These are phyloP conservation scores for Neodontobutis hainanensis DNA, from an alignment of 2,113 vertebrate species.

Conservation along the genomic window DNA sequence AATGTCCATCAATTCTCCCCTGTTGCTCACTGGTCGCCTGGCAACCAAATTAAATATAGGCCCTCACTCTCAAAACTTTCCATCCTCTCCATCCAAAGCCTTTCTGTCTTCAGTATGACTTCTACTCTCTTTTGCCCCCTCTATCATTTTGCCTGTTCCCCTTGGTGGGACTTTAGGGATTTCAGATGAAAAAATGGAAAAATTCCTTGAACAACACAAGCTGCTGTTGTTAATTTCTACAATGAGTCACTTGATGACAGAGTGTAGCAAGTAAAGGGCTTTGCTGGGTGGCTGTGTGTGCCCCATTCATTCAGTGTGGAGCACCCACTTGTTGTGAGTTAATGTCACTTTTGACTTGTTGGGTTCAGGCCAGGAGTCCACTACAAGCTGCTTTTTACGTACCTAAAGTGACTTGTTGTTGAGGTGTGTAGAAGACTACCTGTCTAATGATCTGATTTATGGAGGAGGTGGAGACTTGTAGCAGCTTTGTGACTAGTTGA, in stretches of 20 bases:
- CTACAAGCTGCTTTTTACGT: slow-evolving; percentile 1
- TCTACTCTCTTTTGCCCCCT: slow-evolving; percentile 22
- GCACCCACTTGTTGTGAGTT: slow-evolving; percentile 38
- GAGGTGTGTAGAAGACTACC: slow-evolving; percentile 16
- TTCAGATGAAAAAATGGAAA: slow-evolving; percentile 82
- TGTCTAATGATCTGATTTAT: slow-evolving; percentile 38
- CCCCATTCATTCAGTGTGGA: slow-evolving; percentile 60
- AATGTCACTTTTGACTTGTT: slow-evolving; percentile 2
- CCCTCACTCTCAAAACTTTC: slow-evolving; percentile 77
- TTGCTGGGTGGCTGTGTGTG: slow-evolving; percentile 49
- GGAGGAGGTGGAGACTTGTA: slow-evolving; percentile 33
- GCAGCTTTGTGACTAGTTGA: slow-evolving; percentile 70
- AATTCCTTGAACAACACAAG: slow-evolving; percentile 74
- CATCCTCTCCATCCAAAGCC: slow-evolving; percentile 75
- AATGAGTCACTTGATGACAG: slow-evolving; percentile 75
- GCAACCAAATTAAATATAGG: slow-evolving; percentile 83
- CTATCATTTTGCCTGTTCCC: slow-evolving; percentile 60
- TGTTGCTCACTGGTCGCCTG: slow-evolving; percentile 76
- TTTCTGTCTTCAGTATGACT: slow-evolving; percentile 57
- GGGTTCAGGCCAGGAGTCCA: background rate
- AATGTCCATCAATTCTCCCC: slow-evolving; percentile 59
- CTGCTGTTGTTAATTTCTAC: slow-evolving; percentile 75
- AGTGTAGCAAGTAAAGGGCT: slow-evolving; percentile 44
- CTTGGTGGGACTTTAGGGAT: slow-evolving; percentile 70
- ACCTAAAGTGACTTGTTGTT: slow-evolving; percentile 14